Base-by-base conservation (phyloP, 2,888 invertebrate genomes). In the Pristionchus maxplancki region DNA sequence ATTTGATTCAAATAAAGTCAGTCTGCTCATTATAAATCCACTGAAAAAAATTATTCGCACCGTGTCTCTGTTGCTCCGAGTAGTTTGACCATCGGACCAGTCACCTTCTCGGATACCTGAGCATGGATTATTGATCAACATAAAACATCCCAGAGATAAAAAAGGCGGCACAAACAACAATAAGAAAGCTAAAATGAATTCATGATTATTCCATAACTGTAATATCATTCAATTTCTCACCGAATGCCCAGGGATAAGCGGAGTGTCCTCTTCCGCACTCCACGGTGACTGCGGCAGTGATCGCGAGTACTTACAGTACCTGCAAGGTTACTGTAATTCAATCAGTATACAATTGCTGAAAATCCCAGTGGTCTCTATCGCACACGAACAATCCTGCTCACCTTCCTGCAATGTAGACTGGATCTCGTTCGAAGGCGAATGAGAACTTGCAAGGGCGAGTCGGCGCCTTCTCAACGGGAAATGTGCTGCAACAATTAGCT, bases 211-310 rank as follows among this genome's bases (percentile, higher is more conserved):
- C 34, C 50, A 67, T 28, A 67, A 58, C 34, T 24, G 11, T 11
- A n/a, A 15, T 1, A 5, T 28, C 4, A 34, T n/a, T 34, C 15
- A 50, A n/a, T 11, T 50, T 20, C 88, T 85, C 53, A 91, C 92
- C 83, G 92, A 92, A 82, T 92, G 90, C 34, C 92, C 92, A 1
- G 90, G 89, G 24, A 90, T 90, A 84, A 89, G 89, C 9, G 90
- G 89, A 15, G 81, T 90, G 89, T 91, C 91, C 84, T 92, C 92
- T 28, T 92, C 92, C 88, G 98, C 95, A 88, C 97, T 95, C 98
- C 98, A 99, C 0, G 98, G 98, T 0, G 98, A 97, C 96, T 99
- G 99, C 86, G 97, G 97, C 48, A 99, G 95, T 90, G 96, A 96
- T 84, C 98, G 96, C 5, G 97, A 97, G 94, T 96, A 96, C 95